Evolutionary conservation across 2,113 vertebrate genomes (phyloP).

Genomic region (Cebus imitator): DNA sequence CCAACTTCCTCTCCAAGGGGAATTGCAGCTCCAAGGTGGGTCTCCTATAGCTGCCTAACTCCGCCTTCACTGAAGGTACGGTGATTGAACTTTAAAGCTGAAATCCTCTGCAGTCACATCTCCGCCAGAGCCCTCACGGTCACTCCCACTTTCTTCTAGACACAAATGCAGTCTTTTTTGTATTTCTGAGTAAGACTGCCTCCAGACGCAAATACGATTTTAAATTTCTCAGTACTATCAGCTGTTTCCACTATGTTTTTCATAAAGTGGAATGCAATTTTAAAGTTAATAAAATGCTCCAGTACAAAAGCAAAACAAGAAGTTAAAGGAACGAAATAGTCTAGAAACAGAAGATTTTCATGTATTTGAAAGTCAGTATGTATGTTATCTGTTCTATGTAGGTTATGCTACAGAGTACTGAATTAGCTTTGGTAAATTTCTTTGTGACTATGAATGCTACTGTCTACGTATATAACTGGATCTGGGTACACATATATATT

Average conservation of each 20-base stretch:
- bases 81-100: not conserved
- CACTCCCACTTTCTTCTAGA: not conserved
- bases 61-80: not conserved
- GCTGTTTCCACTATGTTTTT: not conserved
- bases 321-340: not conserved
- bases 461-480: not conserved
- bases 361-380: not conserved
- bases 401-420: not conserved
- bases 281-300: not conserved
- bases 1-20: not conserved
- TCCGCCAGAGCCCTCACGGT: not conserved
- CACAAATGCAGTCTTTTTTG: not conserved
- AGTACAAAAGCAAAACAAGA: not conserved
- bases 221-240: not conserved
- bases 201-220: not conserved
- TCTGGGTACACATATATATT: not conserved
- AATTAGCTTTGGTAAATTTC: not conserved
- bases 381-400: not conserved
- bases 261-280: not conserved
- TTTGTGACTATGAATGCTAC: not conserved
- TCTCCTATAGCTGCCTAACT: not conserved
- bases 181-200: not conserved
- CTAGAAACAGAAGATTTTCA: not conserved
- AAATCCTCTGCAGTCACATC: not conserved
- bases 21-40: fast-evolving